These are phyloP conservation scores for Mantis religiosa DNA, from an alignment of 2,888 invertebrate species.

Conservation along the genomic window DNA sequence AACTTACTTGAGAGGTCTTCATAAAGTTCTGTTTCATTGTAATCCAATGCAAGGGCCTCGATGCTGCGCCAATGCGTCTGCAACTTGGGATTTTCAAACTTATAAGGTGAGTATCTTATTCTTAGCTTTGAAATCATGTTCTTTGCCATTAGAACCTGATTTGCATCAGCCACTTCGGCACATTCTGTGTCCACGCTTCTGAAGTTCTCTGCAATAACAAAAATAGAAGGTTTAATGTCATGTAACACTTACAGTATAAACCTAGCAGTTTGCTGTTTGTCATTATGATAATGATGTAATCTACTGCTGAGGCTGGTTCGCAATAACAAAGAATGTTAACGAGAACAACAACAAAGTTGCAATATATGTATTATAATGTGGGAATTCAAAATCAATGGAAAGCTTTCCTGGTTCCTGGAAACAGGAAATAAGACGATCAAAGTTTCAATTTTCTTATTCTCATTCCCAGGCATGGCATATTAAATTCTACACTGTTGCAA, in stretches of 20 bases:
- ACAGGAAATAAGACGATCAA: no score
- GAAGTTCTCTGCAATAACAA: constrained; percentile 22
- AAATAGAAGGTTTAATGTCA: no score
- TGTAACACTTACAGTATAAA: no score
- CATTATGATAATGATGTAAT: no score
- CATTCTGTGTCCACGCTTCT: constrained; percentile 44
- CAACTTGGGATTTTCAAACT: constrained; percentile 63
- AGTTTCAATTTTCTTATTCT: no score
- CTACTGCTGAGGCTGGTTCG: not conserved
- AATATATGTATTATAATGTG: no score
- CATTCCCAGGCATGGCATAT: no score
- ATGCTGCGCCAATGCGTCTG: constrained; percentile 61
- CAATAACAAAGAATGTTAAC: not conserved
- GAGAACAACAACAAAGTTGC: no score
- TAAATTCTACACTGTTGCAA: no score
- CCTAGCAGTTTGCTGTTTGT: no score
- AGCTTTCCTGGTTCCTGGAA: no score
- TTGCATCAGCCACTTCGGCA: constrained; percentile 44
- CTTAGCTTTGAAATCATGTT: constrained; percentile 56
- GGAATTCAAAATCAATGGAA: no score
- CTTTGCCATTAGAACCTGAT: constrained; percentile 55
- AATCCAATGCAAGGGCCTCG: constrained; percentile 62
- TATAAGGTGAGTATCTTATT: constrained; percentile 57
- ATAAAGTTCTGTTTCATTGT: constrained; percentile 51
- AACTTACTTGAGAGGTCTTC: constrained; percentile 41